These are phyloP conservation scores for Cydia fagiglandana DNA, from an alignment of 1,140 invertebrate genomes.

Conservation along the genomic window DNA sequence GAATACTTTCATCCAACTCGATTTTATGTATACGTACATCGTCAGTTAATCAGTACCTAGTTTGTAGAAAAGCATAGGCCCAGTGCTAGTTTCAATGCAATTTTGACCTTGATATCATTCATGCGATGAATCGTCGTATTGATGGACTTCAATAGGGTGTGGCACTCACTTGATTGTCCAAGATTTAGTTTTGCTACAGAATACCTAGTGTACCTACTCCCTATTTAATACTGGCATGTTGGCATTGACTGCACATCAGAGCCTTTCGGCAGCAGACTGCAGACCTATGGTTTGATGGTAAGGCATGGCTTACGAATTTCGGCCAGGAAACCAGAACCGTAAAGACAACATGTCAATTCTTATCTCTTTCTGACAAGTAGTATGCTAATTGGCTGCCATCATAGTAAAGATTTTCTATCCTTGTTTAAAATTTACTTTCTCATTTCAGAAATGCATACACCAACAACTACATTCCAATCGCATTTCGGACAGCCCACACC, in stretches of 20 bases:
- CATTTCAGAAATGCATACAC: constrained; percentile 43
- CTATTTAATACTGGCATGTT: too few relatives aligned
- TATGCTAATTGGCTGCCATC: too few relatives aligned
- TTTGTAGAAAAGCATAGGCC: not conserved
- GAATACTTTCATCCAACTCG: not conserved
- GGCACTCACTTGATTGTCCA: not conserved
- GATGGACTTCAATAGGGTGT: not conserved
- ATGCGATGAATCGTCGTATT: not conserved
- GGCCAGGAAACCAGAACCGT: too few relatives aligned
- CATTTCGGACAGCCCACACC: constrained; percentile 44
- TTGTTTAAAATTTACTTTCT: constrained; percentile 8
- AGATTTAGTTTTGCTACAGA: not conserved
- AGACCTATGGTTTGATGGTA: too few relatives aligned
- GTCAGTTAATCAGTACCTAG: not conserved
- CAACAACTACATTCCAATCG: constrained; percentile 39
- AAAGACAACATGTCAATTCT: too few relatives aligned
- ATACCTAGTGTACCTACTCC: too few relatives aligned
- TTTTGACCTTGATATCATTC: not conserved
- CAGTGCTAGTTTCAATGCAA: not conserved
- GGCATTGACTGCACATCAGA: too few relatives aligned
- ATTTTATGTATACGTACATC: not conserved
- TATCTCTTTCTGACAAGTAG: too few relatives aligned
- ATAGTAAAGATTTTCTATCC: too few relatives aligned
- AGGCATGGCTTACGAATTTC: too few relatives aligned
- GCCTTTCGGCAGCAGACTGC: too few relatives aligned